These are phyloP conservation scores for Cinara cedri DNA, from an alignment of 2,888 invertebrate species.

Conservation along the genomic window DNA sequence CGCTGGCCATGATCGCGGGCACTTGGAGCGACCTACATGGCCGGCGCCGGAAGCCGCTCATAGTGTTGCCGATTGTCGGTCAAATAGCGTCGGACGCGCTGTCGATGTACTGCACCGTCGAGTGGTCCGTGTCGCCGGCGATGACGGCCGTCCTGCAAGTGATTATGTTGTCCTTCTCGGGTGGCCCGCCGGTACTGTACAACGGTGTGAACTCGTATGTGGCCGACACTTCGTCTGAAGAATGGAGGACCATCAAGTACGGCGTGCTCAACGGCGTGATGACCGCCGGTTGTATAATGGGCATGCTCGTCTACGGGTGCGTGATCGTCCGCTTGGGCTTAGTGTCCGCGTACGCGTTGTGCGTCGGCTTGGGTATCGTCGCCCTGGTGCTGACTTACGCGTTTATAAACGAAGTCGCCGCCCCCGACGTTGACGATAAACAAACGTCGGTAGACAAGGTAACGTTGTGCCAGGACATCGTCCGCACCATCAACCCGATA, in stretches of 20 bases:
- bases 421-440: neutral
- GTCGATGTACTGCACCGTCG: too few species aligned
- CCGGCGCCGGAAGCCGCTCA: too few species aligned
- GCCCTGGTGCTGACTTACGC: too few species aligned
- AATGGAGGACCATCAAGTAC: too few species aligned
- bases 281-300: constrained; percentile 50
- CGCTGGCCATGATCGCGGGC: constrained; percentile 58
- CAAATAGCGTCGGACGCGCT: neutral
- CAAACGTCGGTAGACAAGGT: neutral
- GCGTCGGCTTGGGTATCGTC: neutral
- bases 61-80: neutral
- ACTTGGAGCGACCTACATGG: constrained; percentile 18
- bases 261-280: constrained; percentile 36
- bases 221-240: too few species aligned
- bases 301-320: constrained; percentile 4
- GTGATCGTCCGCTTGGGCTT: neutral
- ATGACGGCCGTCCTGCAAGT: neutral
- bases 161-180: too few species aligned
- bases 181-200: too few species aligned
- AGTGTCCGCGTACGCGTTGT: neutral
- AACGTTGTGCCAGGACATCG: neutral
- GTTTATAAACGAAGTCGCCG: neutral
- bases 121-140: too few species aligned
- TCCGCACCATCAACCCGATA: neutral
- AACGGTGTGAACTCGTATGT: too few species aligned